Conservation (phyloP, 1,140 invertebrate species). For the Cardiocondyla obscurior region DNA sequence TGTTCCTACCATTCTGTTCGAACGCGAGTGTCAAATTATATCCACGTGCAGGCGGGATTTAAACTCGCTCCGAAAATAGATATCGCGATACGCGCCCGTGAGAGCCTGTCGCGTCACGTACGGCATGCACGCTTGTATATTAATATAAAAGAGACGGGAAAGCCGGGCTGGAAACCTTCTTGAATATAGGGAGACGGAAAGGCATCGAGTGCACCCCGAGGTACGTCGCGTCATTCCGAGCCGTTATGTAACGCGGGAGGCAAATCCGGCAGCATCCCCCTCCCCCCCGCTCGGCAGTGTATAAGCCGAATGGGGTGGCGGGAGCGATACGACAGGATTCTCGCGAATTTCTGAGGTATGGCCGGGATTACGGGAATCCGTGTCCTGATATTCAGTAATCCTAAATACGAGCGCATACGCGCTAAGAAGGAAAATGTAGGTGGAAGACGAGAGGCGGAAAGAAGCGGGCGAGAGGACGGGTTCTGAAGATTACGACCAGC, state of each 20-base stretch:
- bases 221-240: conserved; percentile 13
- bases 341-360: conserved; percentile 60
- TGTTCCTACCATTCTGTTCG: not conserved
- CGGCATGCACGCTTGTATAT: conserved; percentile 5
- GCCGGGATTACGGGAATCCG: conserved; percentile 54
- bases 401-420: not conserved
- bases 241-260: not conserved
- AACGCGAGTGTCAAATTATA: not conserved
- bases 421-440: not conserved
- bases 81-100: not conserved
- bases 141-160: conserved; percentile 35
- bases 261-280: conserved; percentile 3
- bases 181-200: not conserved
- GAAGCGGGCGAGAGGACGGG: too few relatives aligned
- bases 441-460: too few relatives aligned
- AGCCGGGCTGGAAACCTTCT: not conserved
- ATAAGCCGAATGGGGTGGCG: not conserved
- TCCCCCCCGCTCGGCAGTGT: not conserved
- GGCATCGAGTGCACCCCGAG: not conserved
- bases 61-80: not conserved
- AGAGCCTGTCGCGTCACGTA: not conserved
- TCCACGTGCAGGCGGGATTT: not conserved
- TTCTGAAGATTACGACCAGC: not conserved
- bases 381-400: conserved; percentile 54
- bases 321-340: conserved; percentile 52